Evolutionary conservation across 2,113 vertebrate species (phyloP).

Genomic region (Vulpes ferrilata): DNA sequence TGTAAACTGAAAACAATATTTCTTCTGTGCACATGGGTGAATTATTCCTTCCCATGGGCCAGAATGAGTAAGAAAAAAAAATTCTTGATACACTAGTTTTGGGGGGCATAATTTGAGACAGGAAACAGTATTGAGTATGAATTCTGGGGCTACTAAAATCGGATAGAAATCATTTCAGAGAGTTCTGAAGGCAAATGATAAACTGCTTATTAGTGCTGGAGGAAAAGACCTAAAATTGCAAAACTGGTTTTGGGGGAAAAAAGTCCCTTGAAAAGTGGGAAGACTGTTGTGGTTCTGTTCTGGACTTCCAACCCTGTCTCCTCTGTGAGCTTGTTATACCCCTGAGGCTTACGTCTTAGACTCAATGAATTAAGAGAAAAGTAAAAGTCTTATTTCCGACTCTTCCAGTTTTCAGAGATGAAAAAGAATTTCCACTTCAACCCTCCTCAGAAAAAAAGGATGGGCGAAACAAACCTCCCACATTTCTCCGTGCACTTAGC

Average conservation of each 20-base stretch:
- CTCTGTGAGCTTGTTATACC: background rate
- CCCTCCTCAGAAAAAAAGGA: background rate
- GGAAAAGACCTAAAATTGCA: constrained; percentile 25
- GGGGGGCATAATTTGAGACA: background rate
- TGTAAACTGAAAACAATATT: constrained; percentile 46
- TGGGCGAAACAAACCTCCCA: background rate
- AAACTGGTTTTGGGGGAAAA: background rate
- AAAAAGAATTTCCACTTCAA: background rate
- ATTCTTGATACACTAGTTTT: background rate
- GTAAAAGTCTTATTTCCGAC: background rate
- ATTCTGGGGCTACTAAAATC: background rate
- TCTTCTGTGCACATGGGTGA: constrained; percentile 30
- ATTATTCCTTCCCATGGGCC: constrained; percentile 25
- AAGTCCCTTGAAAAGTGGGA: background rate
- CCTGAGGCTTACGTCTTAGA: background rate
- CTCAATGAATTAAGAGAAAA: background rate
- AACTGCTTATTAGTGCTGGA: background rate
- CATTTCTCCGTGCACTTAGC: background rate
- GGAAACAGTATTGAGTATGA: background rate
- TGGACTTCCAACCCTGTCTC: background rate
- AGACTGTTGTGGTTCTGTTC: background rate
- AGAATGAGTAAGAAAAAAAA: constrained; percentile 46
- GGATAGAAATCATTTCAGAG: constrained; percentile 50
- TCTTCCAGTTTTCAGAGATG: background rate
- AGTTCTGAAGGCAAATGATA: constrained; percentile 28